Evolutionary conservation across 2,888 invertebrate species (phyloP).

Genomic region (Dolomedes plantarius): DNA sequence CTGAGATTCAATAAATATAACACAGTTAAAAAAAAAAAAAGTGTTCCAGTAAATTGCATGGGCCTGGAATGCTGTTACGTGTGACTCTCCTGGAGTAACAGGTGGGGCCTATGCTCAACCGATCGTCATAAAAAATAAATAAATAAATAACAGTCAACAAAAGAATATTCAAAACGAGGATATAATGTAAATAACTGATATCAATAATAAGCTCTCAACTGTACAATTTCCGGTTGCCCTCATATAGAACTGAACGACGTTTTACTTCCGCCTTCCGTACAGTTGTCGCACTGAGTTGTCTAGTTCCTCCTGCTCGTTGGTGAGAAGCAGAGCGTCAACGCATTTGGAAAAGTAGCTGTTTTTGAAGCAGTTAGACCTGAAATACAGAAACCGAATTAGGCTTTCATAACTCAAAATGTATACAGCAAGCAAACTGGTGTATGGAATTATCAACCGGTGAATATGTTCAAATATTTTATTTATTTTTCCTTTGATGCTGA

Average conservation of each 20-base stretch:
- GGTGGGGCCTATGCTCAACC: neutral
- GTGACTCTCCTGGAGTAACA: neutral
- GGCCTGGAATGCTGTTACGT: slow-evolving; percentile 13
- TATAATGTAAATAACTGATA: slow-evolving; percentile 38
- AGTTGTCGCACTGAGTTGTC: slow-evolving; percentile 61
- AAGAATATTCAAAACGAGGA: slow-evolving; percentile 3
- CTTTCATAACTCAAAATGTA: too few species aligned
- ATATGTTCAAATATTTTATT: too few species aligned
- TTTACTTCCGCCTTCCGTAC: slow-evolving; percentile 64
- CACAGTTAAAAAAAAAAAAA: slow-evolving; percentile 33
- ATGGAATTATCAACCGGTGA: too few species aligned
- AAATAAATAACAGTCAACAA: slow-evolving; percentile 40
- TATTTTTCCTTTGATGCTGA: too few species aligned
- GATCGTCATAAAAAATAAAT: slow-evolving; percentile 41
- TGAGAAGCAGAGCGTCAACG: slow-evolving; percentile 63
- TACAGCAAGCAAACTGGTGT: too few species aligned
- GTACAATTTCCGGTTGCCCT: slow-evolving; percentile 27
- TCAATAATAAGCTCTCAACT: slow-evolving; percentile 61
- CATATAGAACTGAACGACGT: neutral
- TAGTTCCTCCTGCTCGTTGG: slow-evolving; percentile 62
- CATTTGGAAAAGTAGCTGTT: slow-evolving; percentile 66
- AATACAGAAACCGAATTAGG: neutral
- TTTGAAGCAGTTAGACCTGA: slow-evolving; percentile 69
- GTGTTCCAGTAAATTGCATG: slow-evolving; percentile 25
- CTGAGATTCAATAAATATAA: slow-evolving; percentile 62